phyloP scores from a whole-genome alignment of 2,797 vertebrate genomes.

The Tympanoctomys barrerae region DNA sequence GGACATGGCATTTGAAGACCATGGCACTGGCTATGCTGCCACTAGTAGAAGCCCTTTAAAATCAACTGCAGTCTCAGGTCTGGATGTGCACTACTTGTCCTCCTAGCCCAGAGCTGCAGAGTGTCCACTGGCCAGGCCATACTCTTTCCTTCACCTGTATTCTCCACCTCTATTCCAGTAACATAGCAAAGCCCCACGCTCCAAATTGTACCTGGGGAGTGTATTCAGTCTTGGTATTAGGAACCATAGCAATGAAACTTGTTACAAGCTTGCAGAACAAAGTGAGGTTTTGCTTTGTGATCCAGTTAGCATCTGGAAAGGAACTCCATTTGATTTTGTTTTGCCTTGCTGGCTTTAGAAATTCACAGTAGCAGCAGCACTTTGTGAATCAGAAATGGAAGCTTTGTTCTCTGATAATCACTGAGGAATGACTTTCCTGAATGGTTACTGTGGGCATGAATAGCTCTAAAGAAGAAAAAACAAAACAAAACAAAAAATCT shows the following conservation, averaged over 20 bases:
- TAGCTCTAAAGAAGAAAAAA: not conserved
- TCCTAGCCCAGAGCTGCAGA: not conserved
- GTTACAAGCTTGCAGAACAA: slow-evolving; percentile 26
- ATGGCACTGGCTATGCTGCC: not conserved
- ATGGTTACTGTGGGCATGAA: slow-evolving; percentile 22
- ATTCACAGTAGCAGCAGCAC: not conserved
- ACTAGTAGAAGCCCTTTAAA: not conserved
- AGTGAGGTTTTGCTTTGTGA: not conserved
- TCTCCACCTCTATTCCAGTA: not conserved
- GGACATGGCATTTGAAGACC: not conserved
- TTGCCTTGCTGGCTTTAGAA: slow-evolving; percentile 12
- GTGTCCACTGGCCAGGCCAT: fast-evolving
- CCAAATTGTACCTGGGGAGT: not conserved
- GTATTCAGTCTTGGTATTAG: not conserved
- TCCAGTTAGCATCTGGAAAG: not conserved
- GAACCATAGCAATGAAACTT: not conserved
- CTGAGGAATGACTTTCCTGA: slow-evolving; percentile 60
- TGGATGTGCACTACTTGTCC: too few relatives aligned
- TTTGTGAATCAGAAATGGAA: slow-evolving; percentile 65
- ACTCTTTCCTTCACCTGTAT: not conserved
- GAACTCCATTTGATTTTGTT: slow-evolving; percentile 56
- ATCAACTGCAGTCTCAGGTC: not conserved
- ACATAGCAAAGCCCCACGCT: not conserved
- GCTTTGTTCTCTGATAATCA: slow-evolving; percentile 60
- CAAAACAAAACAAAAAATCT: not conserved